Base-by-base conservation (phyloP, 2,797 vertebrate species). In the Thalassophryne amazonica region DNA sequence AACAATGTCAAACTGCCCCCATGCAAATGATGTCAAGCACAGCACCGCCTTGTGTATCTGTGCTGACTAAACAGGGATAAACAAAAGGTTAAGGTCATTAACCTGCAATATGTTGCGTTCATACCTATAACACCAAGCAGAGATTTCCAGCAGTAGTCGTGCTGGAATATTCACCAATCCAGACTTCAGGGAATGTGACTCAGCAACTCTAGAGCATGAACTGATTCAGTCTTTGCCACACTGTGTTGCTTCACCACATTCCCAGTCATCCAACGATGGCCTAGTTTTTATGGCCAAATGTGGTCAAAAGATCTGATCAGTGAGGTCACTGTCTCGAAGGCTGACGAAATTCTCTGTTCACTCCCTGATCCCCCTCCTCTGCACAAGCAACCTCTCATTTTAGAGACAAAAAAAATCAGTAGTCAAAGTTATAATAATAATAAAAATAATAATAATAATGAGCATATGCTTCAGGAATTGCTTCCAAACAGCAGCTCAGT, bases 241-340 rank as follows among this genome's bases (percentile, higher is more conserved):
- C 12, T 27, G 3, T 17, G 14, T 23, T 33, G 39, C 40, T 49
- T 23, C 34, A 31, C 27, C 19, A n/a, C 0, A 1, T 24, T 36
- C 21, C 20, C 37, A 43, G 6, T 4, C 29, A 14, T 35, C 70
- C 29, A 1, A 32, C 36, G 40, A 50, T 73, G 69, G 37, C 45
- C 64, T 15, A 61, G 41, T 31, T 60, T 60, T 63, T 69, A 46
- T 49, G 70, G 50, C 15, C 54, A 47, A 65, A 79, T 70, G 71
- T 68, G 66, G 60, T 17, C 57, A 71, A 60, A 73, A 76, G 72
- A 79, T 77, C 52, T 37, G 33, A 69, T 59, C 28, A n/a, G 48
- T 78, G 75, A 86, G 67, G 64, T 85, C 79, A 80, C 71, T 6
- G 16, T 16, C 4, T 7, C 38, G 38, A 51, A 32, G 60, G 46